These are phyloP conservation scores for Drosophila albomicans DNA, from an alignment of 1,140 invertebrate species.

Conservation along the genomic window DNA sequence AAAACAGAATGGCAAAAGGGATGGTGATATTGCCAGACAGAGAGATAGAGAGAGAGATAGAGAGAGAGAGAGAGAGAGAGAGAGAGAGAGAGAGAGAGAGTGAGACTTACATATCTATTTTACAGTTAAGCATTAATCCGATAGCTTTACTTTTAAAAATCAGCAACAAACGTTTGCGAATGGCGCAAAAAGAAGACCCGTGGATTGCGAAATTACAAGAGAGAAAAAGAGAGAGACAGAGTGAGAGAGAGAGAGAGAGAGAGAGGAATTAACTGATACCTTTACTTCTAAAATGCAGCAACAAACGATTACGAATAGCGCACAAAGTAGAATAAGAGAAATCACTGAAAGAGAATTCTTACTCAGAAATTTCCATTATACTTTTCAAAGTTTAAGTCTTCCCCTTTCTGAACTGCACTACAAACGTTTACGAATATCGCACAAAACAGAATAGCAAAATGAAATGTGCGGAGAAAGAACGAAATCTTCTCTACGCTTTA, in stretches of 20 bases:
- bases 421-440: not conserved
- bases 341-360: too few relatives aligned
- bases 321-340: slow-evolving; percentile 2
- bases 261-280: too few relatives aligned
- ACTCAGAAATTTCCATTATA: too few relatives aligned
- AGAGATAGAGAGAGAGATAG: not conserved
- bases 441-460: not conserved
- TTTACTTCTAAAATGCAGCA: too few relatives aligned
- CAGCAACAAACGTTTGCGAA: too few relatives aligned
- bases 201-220: too few relatives aligned
- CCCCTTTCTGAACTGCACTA: not conserved
- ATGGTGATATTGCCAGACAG: not conserved
- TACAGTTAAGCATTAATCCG: not conserved
- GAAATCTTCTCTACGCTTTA: not conserved
- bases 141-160: too few relatives aligned
- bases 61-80: not conserved
- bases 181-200: too few relatives aligned
- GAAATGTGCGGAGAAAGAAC: not conserved
- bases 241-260: too few relatives aligned
- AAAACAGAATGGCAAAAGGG: not conserved
- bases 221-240: too few relatives aligned
- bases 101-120: too few relatives aligned
- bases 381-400: too few relatives aligned
- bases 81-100: not conserved
- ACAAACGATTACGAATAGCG: not conserved